Evolutionary conservation across 2,888 invertebrate species (phyloP).

Genomic region (Panzeria rudis): DNA sequence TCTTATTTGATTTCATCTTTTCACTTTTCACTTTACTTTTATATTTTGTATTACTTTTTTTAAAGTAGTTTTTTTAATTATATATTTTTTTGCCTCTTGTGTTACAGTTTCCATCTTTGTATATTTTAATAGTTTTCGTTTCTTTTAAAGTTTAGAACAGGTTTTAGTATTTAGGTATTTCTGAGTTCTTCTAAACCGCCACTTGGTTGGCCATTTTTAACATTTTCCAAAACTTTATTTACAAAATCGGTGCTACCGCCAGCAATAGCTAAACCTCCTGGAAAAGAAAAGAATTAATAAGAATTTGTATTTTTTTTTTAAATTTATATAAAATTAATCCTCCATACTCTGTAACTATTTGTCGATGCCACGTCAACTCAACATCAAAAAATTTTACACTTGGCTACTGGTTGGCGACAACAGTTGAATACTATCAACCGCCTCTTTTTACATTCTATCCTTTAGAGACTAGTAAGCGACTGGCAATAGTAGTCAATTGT

Average conservation of each 20-base stretch:
- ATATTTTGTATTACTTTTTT: neutral
- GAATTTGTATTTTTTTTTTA: too few species aligned
- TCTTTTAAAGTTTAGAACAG: neutral
- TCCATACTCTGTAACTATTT: too few species aligned
- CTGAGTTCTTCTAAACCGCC: constrained; percentile 91
- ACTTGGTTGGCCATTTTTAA: constrained; percentile 90
- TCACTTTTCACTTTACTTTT: constrained; percentile 36
- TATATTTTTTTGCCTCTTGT: constrained; percentile 62
- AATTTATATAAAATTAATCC: too few species aligned
- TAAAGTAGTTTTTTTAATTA: constrained; percentile 14
- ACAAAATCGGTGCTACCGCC: constrained; percentile 97
- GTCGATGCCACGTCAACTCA: too few species aligned
- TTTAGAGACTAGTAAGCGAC: too few species aligned
- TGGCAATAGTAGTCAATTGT: too few species aligned
- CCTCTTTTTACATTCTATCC: too few species aligned
- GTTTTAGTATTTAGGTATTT: constrained; percentile 76
- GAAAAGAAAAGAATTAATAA: too few species aligned
- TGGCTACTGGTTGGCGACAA: too few species aligned
- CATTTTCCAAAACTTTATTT: constrained; percentile 94
- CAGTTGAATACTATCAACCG: too few species aligned
- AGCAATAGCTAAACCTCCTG: constrained; percentile 92
- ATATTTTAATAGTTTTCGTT: constrained; percentile 29
- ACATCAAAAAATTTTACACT: too few species aligned
- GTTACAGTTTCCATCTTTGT: constrained; percentile 57
- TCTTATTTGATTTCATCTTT: constrained; percentile 55